Base-by-base conservation (phyloP, 2,113 vertebrate species). In the Periophthalmodon schlosseri region DNA sequence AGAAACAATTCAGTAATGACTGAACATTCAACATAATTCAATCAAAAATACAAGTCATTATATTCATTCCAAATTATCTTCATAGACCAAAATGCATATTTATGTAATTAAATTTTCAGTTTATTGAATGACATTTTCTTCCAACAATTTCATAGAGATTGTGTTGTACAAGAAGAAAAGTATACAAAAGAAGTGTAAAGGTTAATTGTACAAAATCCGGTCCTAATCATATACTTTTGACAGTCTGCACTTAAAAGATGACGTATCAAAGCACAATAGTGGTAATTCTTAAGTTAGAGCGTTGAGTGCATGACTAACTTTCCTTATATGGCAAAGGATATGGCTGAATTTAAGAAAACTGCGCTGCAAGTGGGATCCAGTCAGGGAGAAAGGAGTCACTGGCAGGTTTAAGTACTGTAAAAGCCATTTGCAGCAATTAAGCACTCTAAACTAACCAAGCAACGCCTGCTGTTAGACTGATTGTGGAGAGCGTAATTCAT, bases 401-500 rank as follows among this genome's bases (percentile, higher is more conserved):
- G 18, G 39, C 3, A 20, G 56, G 63, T 65, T 10, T 20, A 75
- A 64, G 20, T 33, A 63, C 18, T 68, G 7, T 23, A 23, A 70
- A 69, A 63, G 23, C 12, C 64, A 69, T 74, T 79, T 50, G n/a
- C 0, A 1, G 10, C 69, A 61, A 82, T 58, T 52, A 82, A 70
- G 67, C 10, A 0, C 10, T 63, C 21, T 11, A 50, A 44, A 44
- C 0, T 11, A 58, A 12, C 18, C 0, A 9, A 54, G 52, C 23
- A 10, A 47, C 16, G 13, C 61, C 36, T 28, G 64, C 24, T 66
- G 61, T 71, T 67, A 39, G 9, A 34, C 76, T 80, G 60, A 80
- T 72, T 75, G 64, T 58, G 12, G 12, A 79, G 49, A 33, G 58
- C 28, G 28, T 23, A 69, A 69, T 70, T 23, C 68, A n/a, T 8